Evolutionary conservation across 2,888 invertebrate genomes (phyloP).

Genomic region (Spisula solida): DNA sequence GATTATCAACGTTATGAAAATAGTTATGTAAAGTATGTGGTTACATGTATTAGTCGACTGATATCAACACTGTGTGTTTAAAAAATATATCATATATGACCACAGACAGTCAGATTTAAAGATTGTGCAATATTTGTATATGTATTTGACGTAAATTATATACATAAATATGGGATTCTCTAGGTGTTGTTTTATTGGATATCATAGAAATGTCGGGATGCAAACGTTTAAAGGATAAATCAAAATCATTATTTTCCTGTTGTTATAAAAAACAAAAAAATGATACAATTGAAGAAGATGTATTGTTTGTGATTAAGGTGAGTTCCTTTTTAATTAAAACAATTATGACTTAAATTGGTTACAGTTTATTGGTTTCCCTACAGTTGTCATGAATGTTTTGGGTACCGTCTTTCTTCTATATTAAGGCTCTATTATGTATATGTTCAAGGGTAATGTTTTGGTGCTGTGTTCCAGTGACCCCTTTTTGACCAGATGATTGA

Average conservation of each 20-base stretch:
- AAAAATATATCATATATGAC: constrained; percentile 10
- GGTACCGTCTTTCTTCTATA: neutral
- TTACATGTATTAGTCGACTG: neutral
- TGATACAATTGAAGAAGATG: constrained; percentile 44
- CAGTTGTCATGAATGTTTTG: neutral
- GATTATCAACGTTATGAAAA: neutral
- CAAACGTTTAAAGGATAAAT: constrained; percentile 37
- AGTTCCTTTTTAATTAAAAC: constrained; percentile 15
- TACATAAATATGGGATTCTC: constrained; percentile 47
- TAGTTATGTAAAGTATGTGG: constrained; percentile 15
- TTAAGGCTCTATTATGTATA: too few species aligned
- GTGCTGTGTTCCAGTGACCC: too few species aligned
- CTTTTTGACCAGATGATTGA: too few species aligned
- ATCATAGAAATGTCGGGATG: constrained; percentile 28
- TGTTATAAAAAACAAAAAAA: constrained; percentile 44
- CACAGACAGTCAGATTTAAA: constrained; percentile 9
- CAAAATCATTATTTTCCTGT: constrained; percentile 43
- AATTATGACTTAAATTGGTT: neutral
- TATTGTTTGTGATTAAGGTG: constrained; percentile 44
- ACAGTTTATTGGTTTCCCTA: neutral
- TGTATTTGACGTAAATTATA: constrained; percentile 28
- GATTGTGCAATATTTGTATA: constrained; percentile 38
- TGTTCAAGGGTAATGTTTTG: too few species aligned
- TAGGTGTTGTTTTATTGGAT: constrained; percentile 23
- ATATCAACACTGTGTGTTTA: constrained; percentile 6